Base-by-base conservation (phyloP, 1,140 invertebrate genomes). In the Manduca sexta region DNA sequence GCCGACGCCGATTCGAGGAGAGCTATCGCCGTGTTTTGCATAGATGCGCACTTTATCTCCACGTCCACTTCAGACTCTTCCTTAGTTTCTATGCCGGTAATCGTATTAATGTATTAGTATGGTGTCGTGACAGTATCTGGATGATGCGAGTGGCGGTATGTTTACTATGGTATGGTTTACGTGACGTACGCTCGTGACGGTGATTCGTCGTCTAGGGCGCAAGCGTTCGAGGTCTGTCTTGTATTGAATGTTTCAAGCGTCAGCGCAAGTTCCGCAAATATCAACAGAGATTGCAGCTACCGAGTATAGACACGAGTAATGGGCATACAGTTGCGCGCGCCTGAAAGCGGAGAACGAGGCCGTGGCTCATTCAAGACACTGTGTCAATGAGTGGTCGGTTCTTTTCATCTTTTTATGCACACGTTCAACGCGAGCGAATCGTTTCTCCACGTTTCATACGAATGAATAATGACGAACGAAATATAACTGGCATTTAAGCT, bases 1-100 rank as follows among this genome's bases (percentile, higher is more conserved):
- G 77, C 75, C 72, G 78, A 68, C 56, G 71, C 79, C 64, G 74
- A 64, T 76, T 85, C 82, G 61, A 85, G 65, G 33, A 85, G 65
- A 17, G 79, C 70, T 49, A 85, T 83, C 62, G 82, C 79, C 76
- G 82, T 74, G 65, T 82, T 83, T 85, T 83, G 82, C 79, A 85
- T 85, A 85, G 82, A 80, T 73, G 67, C 67, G 50, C 50, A 46
- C 39, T 75, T 59, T 70, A 65, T 58, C 43, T 53, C 63, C 67
- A 57, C 65, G 39, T 55, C 47, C 50, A 56, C 52, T 56, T 64
- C 61, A 55, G 60, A 76, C 53, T 55, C 56, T 44, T 56, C 47
- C 15, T 30, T 17, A 43, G 49, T 44, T 45, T 46, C 64, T 65
- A 67, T 60, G 52, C 37, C 48, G 42, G 41, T 49, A 49, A 50